phyloP scores from a whole-genome alignment of 2,113 vertebrate species.

The Elephas maximus region DNA sequence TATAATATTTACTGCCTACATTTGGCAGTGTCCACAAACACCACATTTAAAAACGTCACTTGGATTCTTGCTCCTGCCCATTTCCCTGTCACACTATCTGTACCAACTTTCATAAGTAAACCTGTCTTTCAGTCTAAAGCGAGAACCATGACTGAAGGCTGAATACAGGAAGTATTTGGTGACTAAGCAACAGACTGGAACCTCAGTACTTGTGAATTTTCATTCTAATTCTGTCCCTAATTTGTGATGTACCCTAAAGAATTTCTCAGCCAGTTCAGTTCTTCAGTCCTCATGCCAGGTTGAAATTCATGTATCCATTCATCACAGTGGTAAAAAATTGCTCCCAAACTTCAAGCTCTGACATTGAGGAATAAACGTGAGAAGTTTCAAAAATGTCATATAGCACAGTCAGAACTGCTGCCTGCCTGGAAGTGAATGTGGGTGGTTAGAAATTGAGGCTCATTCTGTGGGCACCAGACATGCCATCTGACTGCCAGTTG shows the following conservation, averaged over 20 bases:
- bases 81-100: not conserved
- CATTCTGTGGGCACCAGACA: not conserved
- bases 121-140: constrained; percentile 62
- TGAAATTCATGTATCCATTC: not conserved
- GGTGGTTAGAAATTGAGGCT: not conserved
- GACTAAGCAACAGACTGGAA: constrained; percentile 73
- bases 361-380: not conserved
- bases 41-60: not conserved
- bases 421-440: not conserved
- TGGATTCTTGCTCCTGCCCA: not conserved
- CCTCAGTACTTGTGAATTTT: constrained; percentile 20
- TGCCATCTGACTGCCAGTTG: not conserved
- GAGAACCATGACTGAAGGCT: constrained; percentile 69
- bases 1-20: constrained; percentile 46
- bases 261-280: constrained; percentile 40
- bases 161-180: constrained; percentile 52
- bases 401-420: not conserved
- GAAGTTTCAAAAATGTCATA: not conserved
- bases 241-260: constrained; percentile 41
- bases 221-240: constrained; percentile 62
- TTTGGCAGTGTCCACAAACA: not conserved
- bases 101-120: constrained; percentile 66
- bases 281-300: not conserved
- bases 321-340: not conserved
- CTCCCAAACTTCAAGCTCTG: not conserved